These are phyloP conservation scores for Bombus turneri DNA, from an alignment of 1,140 invertebrate genomes.

Conservation along the genomic window DNA sequence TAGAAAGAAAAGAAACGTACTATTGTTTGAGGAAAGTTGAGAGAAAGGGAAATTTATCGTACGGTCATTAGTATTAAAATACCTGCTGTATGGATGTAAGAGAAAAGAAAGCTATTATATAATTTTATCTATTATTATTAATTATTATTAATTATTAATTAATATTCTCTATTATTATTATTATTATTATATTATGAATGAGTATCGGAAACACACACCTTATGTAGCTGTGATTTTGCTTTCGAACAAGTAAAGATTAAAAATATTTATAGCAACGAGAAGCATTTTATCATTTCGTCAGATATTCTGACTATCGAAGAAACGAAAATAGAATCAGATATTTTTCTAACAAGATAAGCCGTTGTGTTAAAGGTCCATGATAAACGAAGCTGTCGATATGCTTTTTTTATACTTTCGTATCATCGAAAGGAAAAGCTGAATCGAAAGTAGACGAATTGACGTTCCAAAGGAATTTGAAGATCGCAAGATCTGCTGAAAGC, in stretches of 20 bases:
- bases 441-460: not conserved
- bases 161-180: slow-evolving; percentile 75
- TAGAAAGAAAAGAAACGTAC: slow-evolving; percentile 56
- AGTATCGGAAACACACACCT: slow-evolving; percentile 80
- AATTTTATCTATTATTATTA: slow-evolving; percentile 80
- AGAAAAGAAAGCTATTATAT: slow-evolving; percentile 80
- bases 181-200: slow-evolving; percentile 74
- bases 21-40: slow-evolving; percentile 58
- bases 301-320: not conserved
- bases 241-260: slow-evolving; percentile 82
- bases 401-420: not conserved
- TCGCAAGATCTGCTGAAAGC: not conserved
- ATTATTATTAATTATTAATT: slow-evolving; percentile 76
- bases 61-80: slow-evolving; percentile 79
- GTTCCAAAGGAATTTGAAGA: not conserved
- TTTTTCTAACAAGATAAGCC: too few species aligned
- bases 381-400: too few species aligned
- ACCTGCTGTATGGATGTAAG: slow-evolving; percentile 77
- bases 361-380: too few species aligned
- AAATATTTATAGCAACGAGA: slow-evolving; percentile 81
- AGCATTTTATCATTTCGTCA: not conserved
- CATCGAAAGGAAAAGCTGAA: not conserved
- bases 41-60: slow-evolving; percentile 64
- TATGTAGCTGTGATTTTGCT: slow-evolving; percentile 83
- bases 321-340: not conserved